Base-by-base conservation (phyloP, 2,113 vertebrate species). In the Grammomys dolichurus region DNA sequence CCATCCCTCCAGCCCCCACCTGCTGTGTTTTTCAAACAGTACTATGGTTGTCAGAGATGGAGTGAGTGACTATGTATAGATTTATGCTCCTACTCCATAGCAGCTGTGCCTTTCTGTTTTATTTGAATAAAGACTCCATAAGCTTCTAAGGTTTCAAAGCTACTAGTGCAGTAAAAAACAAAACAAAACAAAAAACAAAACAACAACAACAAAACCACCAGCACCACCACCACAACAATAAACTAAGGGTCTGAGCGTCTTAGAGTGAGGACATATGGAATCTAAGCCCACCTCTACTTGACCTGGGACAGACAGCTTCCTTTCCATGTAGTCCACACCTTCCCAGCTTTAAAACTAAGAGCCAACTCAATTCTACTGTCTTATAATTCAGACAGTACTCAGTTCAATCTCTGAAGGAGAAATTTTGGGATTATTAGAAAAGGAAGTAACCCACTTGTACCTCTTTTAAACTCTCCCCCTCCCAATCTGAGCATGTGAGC, bases 401-500 rank as follows among this genome's bases (percentile, higher is more conserved):
- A 85, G 48, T 80, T 93, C 33, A 88, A 60, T 65, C 51, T 85
- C 75, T 91, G 81, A 87, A 94, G 81, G 89, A 89, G 63, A 95
- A 82, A 97, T 78, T 86, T 92, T 19, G 77, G 60, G 46, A 67
- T 93, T 94, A 89, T 7, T 90, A 95, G 63, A 90, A 95, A 92
- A 96, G 24, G 28, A 48, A 91, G 60, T 9, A 93, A 97, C 84
- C 40, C 87, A 91, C 72, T 75, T 97, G n/a, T 58, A 94, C 87
- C 60, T 58, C 43, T 94, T 36, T 90, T 73, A 94, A 78, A 88
- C 54, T 56, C 48, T 56, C 2, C 13, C 48, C 48, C 36, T 22
- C n/a, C 19, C 54, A 12, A 19, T 48, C 16, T 90, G 70, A 19
- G 75, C 36, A 89, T 31, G 20, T 1, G 36, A 48, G 10, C 28